Base-by-base conservation (phyloP, 53 echinoderm and acorn worm genomes). In the Apostichopus leukothele region DNA sequence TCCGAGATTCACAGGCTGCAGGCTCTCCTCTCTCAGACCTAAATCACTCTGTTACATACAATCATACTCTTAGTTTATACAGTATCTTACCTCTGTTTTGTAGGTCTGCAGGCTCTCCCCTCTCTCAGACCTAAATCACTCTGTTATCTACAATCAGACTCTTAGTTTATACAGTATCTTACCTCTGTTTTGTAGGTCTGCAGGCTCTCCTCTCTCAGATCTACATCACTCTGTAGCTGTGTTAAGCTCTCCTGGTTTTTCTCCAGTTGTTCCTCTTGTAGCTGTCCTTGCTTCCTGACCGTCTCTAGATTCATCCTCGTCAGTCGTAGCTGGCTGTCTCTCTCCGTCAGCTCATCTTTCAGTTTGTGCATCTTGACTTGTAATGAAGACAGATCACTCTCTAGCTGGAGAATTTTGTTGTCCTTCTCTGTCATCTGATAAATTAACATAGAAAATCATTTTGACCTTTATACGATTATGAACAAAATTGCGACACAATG, bases 251-350 rank as follows among this genome's bases (percentile, higher is more conserved):
- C 95, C 88, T 97, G 95, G 7, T 94, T 95, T 11, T 90, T 90
- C 13, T 88, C 86, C 20, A 95, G 84, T 86, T 95, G 92, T 57
- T 94, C 92, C n/a, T 90, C 85, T n/a, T 97, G 95, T 52, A 90
- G 91, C 50, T 91, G 90, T 54, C 91, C 91, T 90, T 93, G 94
- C 73, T 88, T 89, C 92, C 93, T 90, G 0, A 88, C 92, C 27
- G 95, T 94, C 89, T 97, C 97, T 10, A 97, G 95, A 83, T 92
- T 97, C 90, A 93, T 90, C 50, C 90, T 91, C 75, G 89, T 90
- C 16, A 97, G 93, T 51, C 93, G 75, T 23, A 97, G 90, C 74
- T 94, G 95, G 16, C 93, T 86, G 68, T 97, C 97, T 51, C 92
- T 91, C 67, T 92, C 94, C 5, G 92, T 90, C 73, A 97, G 89